Percentiles rank a stretch among this genome's conserved stretches.
Evolutionary conservation across 2,113 vertebrate species (phyloP).

Genomic region (Nesogale talazaci): DNA sequence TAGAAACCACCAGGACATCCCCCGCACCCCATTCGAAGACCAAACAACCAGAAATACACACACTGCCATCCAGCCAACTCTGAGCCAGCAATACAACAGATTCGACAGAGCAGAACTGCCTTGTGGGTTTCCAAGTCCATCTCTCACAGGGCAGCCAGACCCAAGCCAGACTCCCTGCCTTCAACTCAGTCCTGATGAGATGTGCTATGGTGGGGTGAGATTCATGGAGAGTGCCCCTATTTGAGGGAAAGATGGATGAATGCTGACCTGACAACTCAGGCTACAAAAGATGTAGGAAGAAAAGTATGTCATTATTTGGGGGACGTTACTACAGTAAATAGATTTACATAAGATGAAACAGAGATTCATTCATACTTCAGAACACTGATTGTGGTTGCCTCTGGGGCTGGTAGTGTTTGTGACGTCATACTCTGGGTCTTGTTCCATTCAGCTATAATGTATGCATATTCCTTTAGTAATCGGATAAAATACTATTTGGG

Average conservation of each 20-base stretch:
- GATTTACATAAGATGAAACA: conserved; percentile 40
- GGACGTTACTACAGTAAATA: conserved; percentile 33
- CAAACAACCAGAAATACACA: too few relatives aligned
- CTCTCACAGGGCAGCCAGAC: too few relatives aligned
- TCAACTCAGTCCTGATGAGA: too few relatives aligned
- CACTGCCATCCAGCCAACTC: too few relatives aligned
- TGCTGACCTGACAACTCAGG: background rate
- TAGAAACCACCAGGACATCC: too few relatives aligned
- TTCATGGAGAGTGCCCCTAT: background rate
- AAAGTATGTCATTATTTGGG: background rate
- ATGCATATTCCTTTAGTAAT: conserved; percentile 62
- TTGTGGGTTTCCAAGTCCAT: too few relatives aligned
- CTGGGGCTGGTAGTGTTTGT: background rate
- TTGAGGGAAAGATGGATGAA: background rate
- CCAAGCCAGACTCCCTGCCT: too few relatives aligned
- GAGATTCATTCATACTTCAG: conserved; percentile 45
- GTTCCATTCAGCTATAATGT: conserved; percentile 58
- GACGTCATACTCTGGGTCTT: conserved; percentile 60
- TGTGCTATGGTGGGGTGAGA: too few relatives aligned
- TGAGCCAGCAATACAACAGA: too few relatives aligned
- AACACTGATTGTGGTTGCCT: conserved; percentile 6
- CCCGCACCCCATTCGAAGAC: too few relatives aligned
- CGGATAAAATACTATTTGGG: conserved; percentile 48
- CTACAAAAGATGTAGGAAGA: conserved; percentile 5
- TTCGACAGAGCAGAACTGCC: too few relatives aligned